Evolutionary conservation across 2,797 vertebrate species (phyloP).

Genomic region (Spizella passerina): DNA sequence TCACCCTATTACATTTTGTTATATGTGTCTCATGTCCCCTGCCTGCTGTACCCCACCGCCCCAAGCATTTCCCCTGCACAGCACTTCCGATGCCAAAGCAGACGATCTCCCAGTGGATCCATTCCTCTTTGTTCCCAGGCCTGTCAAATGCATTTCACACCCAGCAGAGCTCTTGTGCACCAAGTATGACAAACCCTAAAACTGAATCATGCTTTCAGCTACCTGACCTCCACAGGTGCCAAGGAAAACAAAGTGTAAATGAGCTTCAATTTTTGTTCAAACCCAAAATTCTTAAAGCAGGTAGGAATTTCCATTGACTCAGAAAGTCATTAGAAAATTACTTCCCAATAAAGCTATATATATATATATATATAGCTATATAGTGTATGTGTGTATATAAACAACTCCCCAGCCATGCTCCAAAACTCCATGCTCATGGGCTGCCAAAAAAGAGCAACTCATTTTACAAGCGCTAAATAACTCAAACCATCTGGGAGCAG

Average conservation of each 20-base stretch:
- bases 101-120: background rate
- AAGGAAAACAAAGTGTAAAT: background rate
- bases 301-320: background rate
- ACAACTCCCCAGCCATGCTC: background rate
- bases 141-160: background rate
- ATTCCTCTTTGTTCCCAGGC: background rate
- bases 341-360: background rate
- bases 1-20: background rate
- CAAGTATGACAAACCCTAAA: background rate
- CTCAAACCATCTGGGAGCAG: slow-evolving; percentile 17
- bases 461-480: background rate
- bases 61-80: background rate
- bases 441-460: background rate
- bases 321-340: background rate
- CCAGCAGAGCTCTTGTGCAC: background rate
- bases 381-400: background rate
- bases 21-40: background rate
- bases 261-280: background rate
- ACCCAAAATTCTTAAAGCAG: background rate
- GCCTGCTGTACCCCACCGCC: background rate
- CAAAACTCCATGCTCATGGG: background rate
- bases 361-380: background rate
- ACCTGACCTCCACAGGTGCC: background rate
- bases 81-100: background rate
- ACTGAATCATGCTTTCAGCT: background rate